These are phyloP conservation scores for Clivina fossor DNA, from an alignment of 2,888 invertebrate genomes.

Conservation along the genomic window DNA sequence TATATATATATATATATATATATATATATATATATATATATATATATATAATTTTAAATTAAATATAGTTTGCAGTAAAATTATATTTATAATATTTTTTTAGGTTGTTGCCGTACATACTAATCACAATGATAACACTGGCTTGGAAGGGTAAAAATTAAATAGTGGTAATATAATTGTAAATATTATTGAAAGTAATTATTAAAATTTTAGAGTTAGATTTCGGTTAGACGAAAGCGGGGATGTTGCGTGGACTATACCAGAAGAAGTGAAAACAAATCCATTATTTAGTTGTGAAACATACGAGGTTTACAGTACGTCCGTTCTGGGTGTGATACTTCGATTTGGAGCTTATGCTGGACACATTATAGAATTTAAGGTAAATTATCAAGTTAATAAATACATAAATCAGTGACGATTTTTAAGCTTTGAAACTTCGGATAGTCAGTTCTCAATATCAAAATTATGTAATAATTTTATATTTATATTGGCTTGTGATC, in stretches of 20 bases:
- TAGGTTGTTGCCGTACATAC: constrained; percentile 25
- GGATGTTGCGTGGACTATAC: constrained; percentile 65
- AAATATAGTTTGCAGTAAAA: no score
- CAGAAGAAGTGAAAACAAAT: constrained; percentile 57
- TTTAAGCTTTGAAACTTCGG: no score
- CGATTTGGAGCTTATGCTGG: constrained; percentile 66
- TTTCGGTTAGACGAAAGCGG: constrained; percentile 63
- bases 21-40: no score
- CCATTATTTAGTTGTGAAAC: constrained; percentile 69
- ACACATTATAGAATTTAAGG: constrained; percentile 65
- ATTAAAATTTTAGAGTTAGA: constrained; percentile 47
- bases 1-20: no score
- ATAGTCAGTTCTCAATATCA: no score
- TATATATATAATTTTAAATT: no score
- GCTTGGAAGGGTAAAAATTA: constrained; percentile 55
- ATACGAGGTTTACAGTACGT: constrained; percentile 59
- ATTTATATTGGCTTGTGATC: no score
- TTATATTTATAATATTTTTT: no score
- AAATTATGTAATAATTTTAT: no score
- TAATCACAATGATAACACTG: constrained; percentile 53
- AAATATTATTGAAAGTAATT: constrained; percentile 15
- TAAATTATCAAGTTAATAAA: no score
- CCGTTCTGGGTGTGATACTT: constrained; percentile 52
- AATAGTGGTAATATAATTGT: constrained; percentile 19
- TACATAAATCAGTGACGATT: no score